Percentiles rank a stretch among this genome's conserved stretches.
Evolutionary conservation across 2,113 vertebrate genomes (phyloP).

Genomic region (Cathartes aura): DNA sequence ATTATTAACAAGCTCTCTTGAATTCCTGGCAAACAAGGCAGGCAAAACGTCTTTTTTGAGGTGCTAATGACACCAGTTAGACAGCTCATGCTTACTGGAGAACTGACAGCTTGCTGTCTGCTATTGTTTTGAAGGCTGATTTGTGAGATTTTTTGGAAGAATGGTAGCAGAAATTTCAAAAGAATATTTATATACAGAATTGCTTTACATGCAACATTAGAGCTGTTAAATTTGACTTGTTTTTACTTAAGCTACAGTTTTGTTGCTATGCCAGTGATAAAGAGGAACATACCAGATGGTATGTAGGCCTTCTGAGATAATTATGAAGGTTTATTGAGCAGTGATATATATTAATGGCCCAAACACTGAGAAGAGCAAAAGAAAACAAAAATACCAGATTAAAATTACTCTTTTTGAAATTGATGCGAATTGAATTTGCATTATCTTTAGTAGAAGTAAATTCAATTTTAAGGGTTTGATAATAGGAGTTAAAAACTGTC

Average conservation of each 20-base stretch:
- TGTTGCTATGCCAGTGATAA: neutral
- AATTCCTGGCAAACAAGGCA: slow-evolving; percentile 25
- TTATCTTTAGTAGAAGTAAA: neutral
- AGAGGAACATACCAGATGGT: slow-evolving; percentile 7
- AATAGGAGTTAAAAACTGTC: neutral
- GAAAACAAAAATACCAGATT: neutral
- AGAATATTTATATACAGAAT: neutral
- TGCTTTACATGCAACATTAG: neutral
- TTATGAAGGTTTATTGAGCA: neutral
- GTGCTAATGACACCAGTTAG: neutral
- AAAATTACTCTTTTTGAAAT: neutral
- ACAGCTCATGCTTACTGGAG: neutral
- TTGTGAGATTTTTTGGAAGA: neutral
- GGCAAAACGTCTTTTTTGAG: neutral
- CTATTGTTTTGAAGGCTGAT: neutral
- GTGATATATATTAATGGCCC: neutral
- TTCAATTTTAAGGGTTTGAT: neutral
- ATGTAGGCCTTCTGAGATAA: neutral
- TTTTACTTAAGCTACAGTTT: neutral
- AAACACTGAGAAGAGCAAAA: neutral
- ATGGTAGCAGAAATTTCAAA: neutral
- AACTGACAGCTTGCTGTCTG: neutral
- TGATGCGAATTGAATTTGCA: neutral
- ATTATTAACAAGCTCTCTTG: neutral
- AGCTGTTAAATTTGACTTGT: neutral